Evolutionary conservation across 1,140 invertebrate species (phyloP).

Genomic region (Procambarus virginalis): DNA sequence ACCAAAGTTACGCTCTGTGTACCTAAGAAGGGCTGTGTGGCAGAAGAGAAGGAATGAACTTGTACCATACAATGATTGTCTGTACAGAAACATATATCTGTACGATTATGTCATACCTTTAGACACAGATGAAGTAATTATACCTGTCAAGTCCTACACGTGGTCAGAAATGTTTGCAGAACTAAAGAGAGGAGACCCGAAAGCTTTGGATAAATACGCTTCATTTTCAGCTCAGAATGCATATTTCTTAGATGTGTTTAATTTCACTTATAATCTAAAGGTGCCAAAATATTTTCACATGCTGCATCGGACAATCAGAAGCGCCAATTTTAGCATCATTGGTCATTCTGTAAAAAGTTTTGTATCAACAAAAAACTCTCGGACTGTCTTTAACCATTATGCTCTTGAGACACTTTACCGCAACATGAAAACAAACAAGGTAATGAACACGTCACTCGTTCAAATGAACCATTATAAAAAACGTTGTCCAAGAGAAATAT

Average conservation of each 20-base stretch:
- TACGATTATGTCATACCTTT: slow-evolving; percentile 69
- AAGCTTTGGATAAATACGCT: slow-evolving; percentile 55
- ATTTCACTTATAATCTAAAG: slow-evolving; percentile 79
- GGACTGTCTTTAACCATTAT: slow-evolving; percentile 94
- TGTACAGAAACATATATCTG: slow-evolving; percentile 93
- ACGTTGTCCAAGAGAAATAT: slow-evolving; percentile 65
- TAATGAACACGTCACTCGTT: slow-evolving; percentile 87
- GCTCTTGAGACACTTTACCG: slow-evolving; percentile 84
- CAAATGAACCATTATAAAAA: slow-evolving; percentile 90
- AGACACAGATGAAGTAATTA: slow-evolving; percentile 73
- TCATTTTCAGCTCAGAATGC: slow-evolving; percentile 69
- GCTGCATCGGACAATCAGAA: slow-evolving; percentile 92
- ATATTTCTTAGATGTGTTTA: slow-evolving; percentile 67
- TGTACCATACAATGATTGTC: slow-evolving; percentile 96
- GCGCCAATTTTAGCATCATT: slow-evolving; percentile 92
- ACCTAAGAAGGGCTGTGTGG: slow-evolving; percentile 86
- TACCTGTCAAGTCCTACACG: slow-evolving; percentile 84
- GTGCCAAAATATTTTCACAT: slow-evolving; percentile 94
- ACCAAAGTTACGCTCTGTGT: slow-evolving; percentile 89
- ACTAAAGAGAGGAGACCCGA: slow-evolving; percentile 75
- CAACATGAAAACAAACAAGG: slow-evolving; percentile 81
- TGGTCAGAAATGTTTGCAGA: slow-evolving; percentile 87
- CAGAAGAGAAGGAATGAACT: slow-evolving; percentile 95
- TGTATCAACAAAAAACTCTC: slow-evolving; percentile 90
- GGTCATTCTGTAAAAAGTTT: slow-evolving; percentile 96